Conservation (phyloP, 1,140 invertebrate genomes). For the Heliconius melpomene region DNA sequence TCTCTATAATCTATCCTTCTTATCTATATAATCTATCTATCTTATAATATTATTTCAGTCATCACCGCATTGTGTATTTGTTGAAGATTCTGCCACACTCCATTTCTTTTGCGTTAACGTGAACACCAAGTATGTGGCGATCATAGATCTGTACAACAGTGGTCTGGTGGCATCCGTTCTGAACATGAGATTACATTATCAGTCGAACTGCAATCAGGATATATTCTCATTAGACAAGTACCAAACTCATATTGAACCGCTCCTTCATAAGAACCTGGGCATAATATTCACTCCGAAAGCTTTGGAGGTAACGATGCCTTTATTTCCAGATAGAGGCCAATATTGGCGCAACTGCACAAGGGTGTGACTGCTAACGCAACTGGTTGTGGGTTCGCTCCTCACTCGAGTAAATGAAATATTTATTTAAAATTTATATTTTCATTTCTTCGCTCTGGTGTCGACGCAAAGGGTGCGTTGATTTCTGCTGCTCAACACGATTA, state of each 20-base stretch:
- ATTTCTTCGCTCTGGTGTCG: no score
- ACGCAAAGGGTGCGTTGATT: no score
- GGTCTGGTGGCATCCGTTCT: conserved; percentile 69
- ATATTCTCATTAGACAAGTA: conserved; percentile 72
- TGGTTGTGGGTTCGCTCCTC: no score
- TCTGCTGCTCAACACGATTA: no score
- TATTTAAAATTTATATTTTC: no score
- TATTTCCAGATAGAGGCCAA: no score
- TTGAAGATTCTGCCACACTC: conserved; percentile 70
- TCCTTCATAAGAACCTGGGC: conserved; percentile 65
- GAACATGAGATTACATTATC: conserved; percentile 66
- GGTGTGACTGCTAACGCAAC: no score
- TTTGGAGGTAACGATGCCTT: conserved; percentile 51
- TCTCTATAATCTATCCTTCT: no score
- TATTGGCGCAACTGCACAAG: no score
- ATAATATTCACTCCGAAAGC: conserved; percentile 72
- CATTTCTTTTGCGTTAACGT: conserved; percentile 70
- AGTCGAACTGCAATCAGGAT: conserved; percentile 53
- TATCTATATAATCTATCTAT: no score
- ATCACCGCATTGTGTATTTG: conserved; percentile 69
- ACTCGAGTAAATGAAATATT: no score
- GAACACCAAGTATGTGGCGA: conserved; percentile 57
- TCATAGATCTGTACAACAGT: conserved; percentile 70
- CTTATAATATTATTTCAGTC: conserved; percentile 53
- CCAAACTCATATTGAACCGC: conserved; percentile 69